Evolutionary conservation across 2,888 invertebrate genomes (phyloP).

Genomic region (Patella depressa): DNA sequence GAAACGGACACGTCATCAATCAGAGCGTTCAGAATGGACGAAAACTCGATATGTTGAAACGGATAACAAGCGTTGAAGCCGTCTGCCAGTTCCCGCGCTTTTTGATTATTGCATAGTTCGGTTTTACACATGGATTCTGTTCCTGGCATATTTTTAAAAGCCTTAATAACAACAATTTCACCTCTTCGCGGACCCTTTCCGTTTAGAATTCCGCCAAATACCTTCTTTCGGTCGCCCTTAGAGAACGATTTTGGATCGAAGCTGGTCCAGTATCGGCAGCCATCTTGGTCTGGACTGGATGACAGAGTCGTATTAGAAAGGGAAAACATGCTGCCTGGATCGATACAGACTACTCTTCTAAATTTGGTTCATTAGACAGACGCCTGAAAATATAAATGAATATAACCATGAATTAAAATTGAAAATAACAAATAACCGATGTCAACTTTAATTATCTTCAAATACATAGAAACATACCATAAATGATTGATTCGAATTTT

Average conservation of each 20-base stretch:
- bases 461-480: too few relatives aligned
- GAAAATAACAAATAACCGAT: too few relatives aligned
- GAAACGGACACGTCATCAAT: constrained; percentile 39
- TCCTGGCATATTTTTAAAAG: constrained; percentile 32
- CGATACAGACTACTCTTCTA: too few relatives aligned
- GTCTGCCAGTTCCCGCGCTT: constrained; percentile 29
- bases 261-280: constrained; percentile 35
- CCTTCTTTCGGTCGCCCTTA: constrained; percentile 36
- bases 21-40: constrained; percentile 33
- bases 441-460: too few relatives aligned
- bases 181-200: constrained; percentile 40
- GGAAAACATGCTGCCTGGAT: not conserved
- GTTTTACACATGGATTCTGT: constrained; percentile 34
- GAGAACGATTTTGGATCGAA: constrained; percentile 35
- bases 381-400: too few relatives aligned
- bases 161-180: constrained; percentile 38
- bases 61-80: constrained; percentile 32
- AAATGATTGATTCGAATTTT: too few relatives aligned
- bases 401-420: too few relatives aligned
- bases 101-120: constrained; percentile 33
- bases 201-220: constrained; percentile 39
- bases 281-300: constrained; percentile 37
- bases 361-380: too few relatives aligned
- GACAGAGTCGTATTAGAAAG: constrained; percentile 35
- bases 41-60: constrained; percentile 20